phyloP scores from a whole-genome alignment of 2,113 vertebrate species.

The Mesitornis unicolor region DNA sequence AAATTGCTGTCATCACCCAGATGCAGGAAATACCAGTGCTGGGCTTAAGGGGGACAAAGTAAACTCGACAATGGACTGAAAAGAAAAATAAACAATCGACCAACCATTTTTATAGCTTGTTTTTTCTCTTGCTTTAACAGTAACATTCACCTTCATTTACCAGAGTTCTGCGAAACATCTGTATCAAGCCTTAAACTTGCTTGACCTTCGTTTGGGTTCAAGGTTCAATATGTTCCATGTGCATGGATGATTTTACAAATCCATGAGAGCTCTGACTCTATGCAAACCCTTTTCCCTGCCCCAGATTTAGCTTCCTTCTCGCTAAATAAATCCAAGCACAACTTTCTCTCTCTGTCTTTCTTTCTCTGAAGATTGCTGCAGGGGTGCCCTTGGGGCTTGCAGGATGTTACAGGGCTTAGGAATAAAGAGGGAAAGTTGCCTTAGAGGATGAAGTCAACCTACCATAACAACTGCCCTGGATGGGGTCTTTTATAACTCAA shows the following conservation, averaged over 20 bases:
- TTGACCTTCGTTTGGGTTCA: conserved; percentile 64
- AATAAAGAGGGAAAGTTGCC: not conserved
- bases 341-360: conserved; percentile 44
- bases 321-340: conserved; percentile 55
- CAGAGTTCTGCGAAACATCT: conserved; percentile 65
- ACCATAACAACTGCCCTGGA: not conserved
- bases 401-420: not conserved
- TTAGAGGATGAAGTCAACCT: not conserved
- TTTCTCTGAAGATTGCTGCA: conserved; percentile 34
- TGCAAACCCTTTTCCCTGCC: conserved; percentile 32
- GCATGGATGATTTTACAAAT: conserved; percentile 57
- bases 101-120: conserved; percentile 54
- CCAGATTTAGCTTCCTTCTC: conserved; percentile 30
- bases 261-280: conserved; percentile 3
- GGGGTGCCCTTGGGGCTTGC: conserved; percentile 15
- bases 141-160: conserved; percentile 62
- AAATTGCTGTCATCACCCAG: conserved; percentile 60
- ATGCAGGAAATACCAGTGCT: conserved; percentile 67
- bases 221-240: conserved; percentile 67
- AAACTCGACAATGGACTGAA: conserved; percentile 68
- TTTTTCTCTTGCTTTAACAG: conserved; percentile 49
- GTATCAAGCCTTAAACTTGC: conserved; percentile 63
- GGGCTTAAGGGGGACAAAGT: conserved; percentile 55
- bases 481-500: not conserved
- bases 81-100: conserved; percentile 68